Evolutionary conservation across 2,797 vertebrate genomes (phyloP), one percentile per base, ranked within the genome.

Genomic region (Loriculus beryllinus): DNA sequence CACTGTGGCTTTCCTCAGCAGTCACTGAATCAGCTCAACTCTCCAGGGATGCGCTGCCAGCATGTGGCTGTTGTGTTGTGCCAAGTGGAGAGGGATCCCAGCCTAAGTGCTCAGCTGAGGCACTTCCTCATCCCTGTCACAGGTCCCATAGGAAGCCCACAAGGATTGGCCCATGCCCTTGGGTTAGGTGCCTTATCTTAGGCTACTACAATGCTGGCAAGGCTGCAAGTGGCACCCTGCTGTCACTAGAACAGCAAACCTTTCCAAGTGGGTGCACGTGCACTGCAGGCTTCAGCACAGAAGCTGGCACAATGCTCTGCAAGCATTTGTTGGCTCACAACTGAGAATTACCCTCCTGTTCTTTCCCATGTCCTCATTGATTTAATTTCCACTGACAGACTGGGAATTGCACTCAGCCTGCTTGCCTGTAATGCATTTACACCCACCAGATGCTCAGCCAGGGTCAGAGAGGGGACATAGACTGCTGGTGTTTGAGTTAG

Each of bases 331-430:
- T 91, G 91, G 91, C 82, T 86, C 56, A 31, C 63, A 71, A 14
- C 90, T 90, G 28, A 79, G 90, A 82, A 81, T 51, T 85, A 49
- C 72, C 67, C 79, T 94, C 91, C 82, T 88, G 69, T 18, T 93
- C 67, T 57, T 91, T 82, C 59, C 78, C 23, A 3, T 89, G 92
- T 92, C 86, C 86, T 93, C 40, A 4, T 42, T 88, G 85, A 90
- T 90, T 68, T 81, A 62, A 95, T 91, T 93, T 82, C 68, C 60
- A 64, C 48, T 33, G 92, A 39, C 65, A 83, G 70, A 39, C 56
- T 90, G 92, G 92, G 92, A 86, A 76, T 43, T 82, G 83, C 81
- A 18, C 78, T 80, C 81, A 18, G 86, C 83, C 82, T 82, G 63
- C 68, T 33, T 33, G 84, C 83, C 82, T 56, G 26, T 88, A 85